A percentile compares a stretch with the other conserved stretches of the same genome.
Evolutionary conservation across 1,140 invertebrate genomes (phyloP).

Genomic region (Ectropis grisescens): DNA sequence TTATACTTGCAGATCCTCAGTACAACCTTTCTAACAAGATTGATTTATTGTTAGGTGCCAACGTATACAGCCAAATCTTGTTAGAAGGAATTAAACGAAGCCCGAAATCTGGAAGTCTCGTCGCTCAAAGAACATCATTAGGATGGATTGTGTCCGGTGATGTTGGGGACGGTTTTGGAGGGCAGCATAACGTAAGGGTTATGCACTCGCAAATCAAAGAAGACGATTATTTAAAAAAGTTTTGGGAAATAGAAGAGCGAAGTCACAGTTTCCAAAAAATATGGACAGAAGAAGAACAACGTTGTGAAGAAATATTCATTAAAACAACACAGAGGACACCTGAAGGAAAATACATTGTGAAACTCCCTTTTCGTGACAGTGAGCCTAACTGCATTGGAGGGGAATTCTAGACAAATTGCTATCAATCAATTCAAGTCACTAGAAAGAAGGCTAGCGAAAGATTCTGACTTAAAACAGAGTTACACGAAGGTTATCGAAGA

Average conservation of each 20-base stretch:
- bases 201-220: too few species aligned
- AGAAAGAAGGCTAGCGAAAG: slow-evolving; percentile 6
- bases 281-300: slow-evolving; percentile 4
- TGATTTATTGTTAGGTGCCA: too few species aligned
- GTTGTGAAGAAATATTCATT: slow-evolving; percentile 6
- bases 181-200: too few species aligned
- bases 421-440: slow-evolving; percentile 2
- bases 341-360: slow-evolving; percentile 8
- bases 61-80: too few species aligned
- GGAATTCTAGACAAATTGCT: slow-evolving; percentile 6
- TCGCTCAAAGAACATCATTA: slow-evolving; percentile 5
- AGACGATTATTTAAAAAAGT: slow-evolving; percentile 3
- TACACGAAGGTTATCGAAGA: slow-evolving; percentile 10
- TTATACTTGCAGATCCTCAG: too few species aligned
- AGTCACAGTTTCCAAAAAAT: neutral
- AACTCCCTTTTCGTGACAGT: slow-evolving; percentile 7
- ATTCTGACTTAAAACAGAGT: slow-evolving; percentile 4
- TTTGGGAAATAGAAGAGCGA: slow-evolving; percentile 13
- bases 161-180: slow-evolving; percentile 1
- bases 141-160: slow-evolving; percentile 9
- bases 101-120: too few species aligned
- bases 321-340: slow-evolving; percentile 2
- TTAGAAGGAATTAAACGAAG: slow-evolving; percentile 6
- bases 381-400: slow-evolving; percentile 2
- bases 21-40: too few species aligned